These are phyloP conservation scores for Coregonus suidteri DNA, from an alignment of 2,797 vertebrate species.

Conservation along the genomic window DNA sequence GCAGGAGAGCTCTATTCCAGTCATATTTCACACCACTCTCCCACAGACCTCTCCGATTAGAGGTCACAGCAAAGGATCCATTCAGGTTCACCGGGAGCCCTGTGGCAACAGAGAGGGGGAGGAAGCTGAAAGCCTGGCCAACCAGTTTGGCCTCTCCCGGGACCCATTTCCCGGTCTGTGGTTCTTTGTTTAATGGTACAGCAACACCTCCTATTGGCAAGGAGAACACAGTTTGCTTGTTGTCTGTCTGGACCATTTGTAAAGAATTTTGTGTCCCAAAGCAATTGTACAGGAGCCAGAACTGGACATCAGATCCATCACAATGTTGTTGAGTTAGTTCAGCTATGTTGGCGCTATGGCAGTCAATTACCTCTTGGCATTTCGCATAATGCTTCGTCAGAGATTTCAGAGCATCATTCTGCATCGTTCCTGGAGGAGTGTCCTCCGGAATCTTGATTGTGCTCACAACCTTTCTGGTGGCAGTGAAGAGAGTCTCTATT, in stretches of 20 bases:
- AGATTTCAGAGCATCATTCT: conserved; percentile 42
- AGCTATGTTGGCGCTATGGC: conserved; percentile 59
- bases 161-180: conserved; percentile 59
- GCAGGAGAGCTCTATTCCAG: conserved; percentile 82
- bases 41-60: conserved; percentile 85
- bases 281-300: conserved; percentile 82
- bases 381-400: conserved; percentile 53
- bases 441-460: conserved; percentile 48
- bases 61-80: conserved; percentile 83
- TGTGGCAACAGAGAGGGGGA: conserved; percentile 81
- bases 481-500: conserved; percentile 48
- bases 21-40: conserved; percentile 68
- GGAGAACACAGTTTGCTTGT: conserved; percentile 59
- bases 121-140: conserved; percentile 83
- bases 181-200: conserved; percentile 71
- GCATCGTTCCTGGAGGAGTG: conserved; percentile 37
- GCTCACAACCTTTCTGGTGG: conserved; percentile 58
- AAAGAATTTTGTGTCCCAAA: conserved; percentile 72
- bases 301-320: conserved; percentile 38
- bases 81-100: conserved; percentile 85
- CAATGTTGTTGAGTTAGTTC: conserved; percentile 60
- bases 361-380: conserved; percentile 61
- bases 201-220: conserved; percentile 79
- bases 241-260: conserved; percentile 62
- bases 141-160: conserved; percentile 48